These are phyloP conservation scores for Montipora foliosa DNA, from an alignment of 64 coral and sea anemone species.

Conservation along the genomic window DNA sequence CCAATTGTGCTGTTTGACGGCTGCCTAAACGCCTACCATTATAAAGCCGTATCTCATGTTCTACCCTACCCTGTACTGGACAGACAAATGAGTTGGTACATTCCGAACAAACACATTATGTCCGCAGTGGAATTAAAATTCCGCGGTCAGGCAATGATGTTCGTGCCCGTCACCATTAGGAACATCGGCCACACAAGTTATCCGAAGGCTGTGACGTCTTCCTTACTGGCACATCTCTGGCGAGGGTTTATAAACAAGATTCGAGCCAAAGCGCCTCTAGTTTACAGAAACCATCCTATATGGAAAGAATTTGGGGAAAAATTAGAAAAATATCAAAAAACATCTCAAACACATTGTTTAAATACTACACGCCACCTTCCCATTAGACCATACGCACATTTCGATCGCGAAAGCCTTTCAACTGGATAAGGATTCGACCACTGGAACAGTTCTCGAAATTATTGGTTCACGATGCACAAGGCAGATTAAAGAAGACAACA, in stretches of 20 bases:
- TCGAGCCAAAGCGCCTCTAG: neutral
- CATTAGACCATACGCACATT: constrained; percentile 26
- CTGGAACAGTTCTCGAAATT: too few relatives aligned
- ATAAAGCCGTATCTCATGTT: constrained; percentile 32
- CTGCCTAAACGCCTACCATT: constrained; percentile 50
- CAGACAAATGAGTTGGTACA: constrained; percentile 16
- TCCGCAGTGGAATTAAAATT: constrained; percentile 30
- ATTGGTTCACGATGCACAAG: too few relatives aligned
- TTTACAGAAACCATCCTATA: neutral
- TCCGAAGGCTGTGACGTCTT: neutral
- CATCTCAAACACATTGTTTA: neutral
- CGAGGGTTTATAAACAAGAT: neutral
- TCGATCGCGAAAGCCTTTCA: neutral
- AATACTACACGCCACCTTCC: constrained; percentile 8
- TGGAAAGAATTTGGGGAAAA: constrained; percentile 4
- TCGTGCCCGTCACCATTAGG: neutral
- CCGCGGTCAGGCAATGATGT: constrained; percentile 20
- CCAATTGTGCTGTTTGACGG: constrained; percentile 55
- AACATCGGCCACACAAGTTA: neutral
- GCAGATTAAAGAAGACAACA: too few relatives aligned
- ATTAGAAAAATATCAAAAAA: neutral
- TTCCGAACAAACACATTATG: neutral
- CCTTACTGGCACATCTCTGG: neutral
- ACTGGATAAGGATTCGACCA: too few relatives aligned
- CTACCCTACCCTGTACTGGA: constrained; percentile 39